Conservation (phyloP, 2,113 vertebrate species). For the Microcebus lehilahytsara region DNA sequence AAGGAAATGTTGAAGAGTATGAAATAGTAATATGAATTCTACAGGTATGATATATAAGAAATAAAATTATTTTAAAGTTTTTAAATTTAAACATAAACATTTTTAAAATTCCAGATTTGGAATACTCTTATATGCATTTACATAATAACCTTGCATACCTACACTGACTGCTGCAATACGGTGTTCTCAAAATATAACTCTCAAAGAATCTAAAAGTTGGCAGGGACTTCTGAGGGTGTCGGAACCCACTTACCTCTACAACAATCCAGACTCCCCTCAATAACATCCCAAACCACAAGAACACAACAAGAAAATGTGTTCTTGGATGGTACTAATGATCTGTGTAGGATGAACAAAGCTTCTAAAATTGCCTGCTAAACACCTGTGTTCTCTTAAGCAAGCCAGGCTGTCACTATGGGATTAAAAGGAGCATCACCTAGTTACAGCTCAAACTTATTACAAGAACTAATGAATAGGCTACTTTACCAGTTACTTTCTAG, state of each 20-base stretch:
- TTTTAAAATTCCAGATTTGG: neutral
- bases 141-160: neutral
- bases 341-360: neutral
- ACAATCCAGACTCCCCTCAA: neutral
- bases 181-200: conserved; percentile 28
- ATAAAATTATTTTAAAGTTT: neutral
- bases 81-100: conserved; percentile 1
- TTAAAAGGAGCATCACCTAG: neutral
- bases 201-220: neutral
- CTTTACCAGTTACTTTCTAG: neutral
- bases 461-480: neutral
- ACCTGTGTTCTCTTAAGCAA: neutral
- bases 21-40: neutral
- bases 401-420: neutral
- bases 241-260: neutral
- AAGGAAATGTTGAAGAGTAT: neutral
- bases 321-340: neutral
- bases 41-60: neutral
- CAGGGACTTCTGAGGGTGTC: neutral
- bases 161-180: neutral
- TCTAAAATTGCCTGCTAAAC: neutral
- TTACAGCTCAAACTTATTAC: neutral
- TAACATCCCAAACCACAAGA: neutral
- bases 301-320: neutral
- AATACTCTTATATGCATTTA: neutral